Percentiles rank a stretch among this genome's conserved stretches.
Conservation (phyloP, 2,113 vertebrate genomes). For the Cebidichthys violaceus region DNA sequence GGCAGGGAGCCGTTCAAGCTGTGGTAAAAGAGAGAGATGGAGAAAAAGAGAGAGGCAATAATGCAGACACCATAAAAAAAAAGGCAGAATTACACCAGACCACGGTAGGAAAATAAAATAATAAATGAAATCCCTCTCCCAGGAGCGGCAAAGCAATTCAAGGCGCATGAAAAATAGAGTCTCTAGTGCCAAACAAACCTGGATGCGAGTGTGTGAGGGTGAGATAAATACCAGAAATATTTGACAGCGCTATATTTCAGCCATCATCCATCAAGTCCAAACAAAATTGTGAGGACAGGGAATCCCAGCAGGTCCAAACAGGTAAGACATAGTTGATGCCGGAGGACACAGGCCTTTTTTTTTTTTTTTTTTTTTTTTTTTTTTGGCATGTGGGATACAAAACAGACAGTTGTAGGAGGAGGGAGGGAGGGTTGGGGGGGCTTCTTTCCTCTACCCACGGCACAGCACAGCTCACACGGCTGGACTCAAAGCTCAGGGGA, state of each 20-base stretch:
- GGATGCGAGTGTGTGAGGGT: constrained; percentile 32
- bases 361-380: neutral
- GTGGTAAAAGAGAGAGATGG: constrained; percentile 31
- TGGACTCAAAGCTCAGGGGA: constrained; percentile 62
- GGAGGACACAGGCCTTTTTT: constrained; percentile 37
- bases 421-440: neutral
- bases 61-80: constrained; percentile 44
- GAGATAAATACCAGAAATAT: constrained; percentile 71
- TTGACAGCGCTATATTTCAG: constrained; percentile 69
- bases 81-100: constrained; percentile 45
- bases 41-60: constrained; percentile 20
- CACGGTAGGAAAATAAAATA: constrained; percentile 4
- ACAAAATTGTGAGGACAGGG: constrained; percentile 71
- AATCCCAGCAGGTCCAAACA: constrained; percentile 73
- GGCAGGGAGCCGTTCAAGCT: constrained; percentile 95
- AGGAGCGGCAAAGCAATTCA: constrained; percentile 56
- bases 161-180: constrained; percentile 52
- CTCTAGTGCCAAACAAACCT: constrained; percentile 59
- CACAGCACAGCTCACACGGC: constrained; percentile 52
- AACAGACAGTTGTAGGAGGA: constrained; percentile 31
- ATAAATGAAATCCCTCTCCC: constrained; percentile 6
- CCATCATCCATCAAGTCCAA: constrained; percentile 73
- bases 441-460: constrained; percentile 19
- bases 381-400: constrained; percentile 53
- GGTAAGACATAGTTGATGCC: constrained; percentile 64